Evolutionary conservation across 2,797 vertebrate genomes (phyloP).

Genomic region (Anableps anableps): DNA sequence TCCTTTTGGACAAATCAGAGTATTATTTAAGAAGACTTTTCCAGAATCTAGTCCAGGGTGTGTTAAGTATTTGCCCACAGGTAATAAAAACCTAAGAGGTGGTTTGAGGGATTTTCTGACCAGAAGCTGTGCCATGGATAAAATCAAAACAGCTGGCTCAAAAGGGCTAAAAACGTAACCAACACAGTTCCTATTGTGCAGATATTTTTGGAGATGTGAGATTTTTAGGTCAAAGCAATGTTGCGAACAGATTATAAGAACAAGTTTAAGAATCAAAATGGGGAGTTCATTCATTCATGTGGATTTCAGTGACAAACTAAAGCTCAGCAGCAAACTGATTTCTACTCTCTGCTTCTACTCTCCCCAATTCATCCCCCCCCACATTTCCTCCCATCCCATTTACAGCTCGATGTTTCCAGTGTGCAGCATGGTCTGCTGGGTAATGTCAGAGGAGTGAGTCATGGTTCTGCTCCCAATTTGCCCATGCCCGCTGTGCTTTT

Average conservation of each 20-base stretch:
- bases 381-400: conserved; percentile 51
- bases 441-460: conserved; percentile 73
- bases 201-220: conserved; percentile 1
- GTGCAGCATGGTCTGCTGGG: conserved; percentile 46
- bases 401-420: conserved; percentile 50
- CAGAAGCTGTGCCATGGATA: conserved; percentile 12
- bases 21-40: conserved; percentile 64
- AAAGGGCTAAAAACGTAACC: background rate
- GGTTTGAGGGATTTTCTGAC: conserved; percentile 54
- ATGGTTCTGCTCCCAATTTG: conserved; percentile 65
- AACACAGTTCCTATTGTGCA: background rate
- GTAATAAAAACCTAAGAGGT: conserved; percentile 64
- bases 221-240: background rate
- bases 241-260: background rate
- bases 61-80: conserved; percentile 66
- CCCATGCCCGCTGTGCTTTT: conserved; percentile 67
- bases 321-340: conserved; percentile 33
- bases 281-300: background rate
- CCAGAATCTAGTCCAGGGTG: conserved; percentile 70
- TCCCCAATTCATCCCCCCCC: conserved; percentile 34
- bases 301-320: background rate
- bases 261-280: conserved; percentile 5
- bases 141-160: conserved; percentile 5
- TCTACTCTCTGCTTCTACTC: conserved; percentile 22
- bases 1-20: conserved; percentile 59